These are phyloP conservation scores for Alectura lathami DNA, from an alignment of 2,113 vertebrate species.

Conservation along the genomic window DNA sequence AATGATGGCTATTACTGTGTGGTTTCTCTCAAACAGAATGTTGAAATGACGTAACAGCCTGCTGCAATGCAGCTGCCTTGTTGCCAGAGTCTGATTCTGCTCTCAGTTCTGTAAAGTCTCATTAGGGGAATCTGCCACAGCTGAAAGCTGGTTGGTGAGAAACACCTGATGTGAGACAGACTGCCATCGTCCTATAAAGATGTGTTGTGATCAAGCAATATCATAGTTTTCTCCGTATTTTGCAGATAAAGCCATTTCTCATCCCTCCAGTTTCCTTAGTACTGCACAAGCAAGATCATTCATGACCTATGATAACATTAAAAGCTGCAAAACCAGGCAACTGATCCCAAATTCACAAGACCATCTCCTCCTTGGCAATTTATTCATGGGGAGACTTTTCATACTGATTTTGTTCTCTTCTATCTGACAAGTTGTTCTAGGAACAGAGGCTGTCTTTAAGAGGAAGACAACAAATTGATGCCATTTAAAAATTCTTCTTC, in stretches of 20 bases:
- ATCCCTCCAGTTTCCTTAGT: background rate
- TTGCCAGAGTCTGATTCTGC: background rate
- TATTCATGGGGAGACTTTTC: background rate
- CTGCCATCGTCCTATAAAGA: background rate
- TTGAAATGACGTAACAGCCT: background rate
- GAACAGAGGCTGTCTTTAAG: slow-evolving; percentile 12
- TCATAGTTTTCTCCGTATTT: background rate
- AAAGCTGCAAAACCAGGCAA: background rate
- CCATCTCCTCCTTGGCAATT: background rate
- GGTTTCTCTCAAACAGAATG: background rate
- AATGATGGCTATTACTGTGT: background rate
- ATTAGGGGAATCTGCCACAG: background rate
- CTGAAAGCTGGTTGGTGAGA: background rate
- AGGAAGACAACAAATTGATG: slow-evolving; percentile 26
- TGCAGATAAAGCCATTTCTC: background rate
- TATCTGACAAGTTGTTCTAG: background rate
- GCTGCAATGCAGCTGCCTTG: background rate
- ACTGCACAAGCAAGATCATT: background rate
- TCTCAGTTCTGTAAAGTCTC: background rate
- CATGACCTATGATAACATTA: background rate
- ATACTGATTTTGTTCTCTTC: background rate
- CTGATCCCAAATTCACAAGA: background rate
- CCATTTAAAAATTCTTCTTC: slow-evolving; percentile 28
- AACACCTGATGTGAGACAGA: background rate
- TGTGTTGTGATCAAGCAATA: background rate